Evolutionary conservation across 2,113 vertebrate genomes (phyloP), one percentile per base, ranked within the genome.

Genomic region (Aspiorhynchus laticeps): DNA sequence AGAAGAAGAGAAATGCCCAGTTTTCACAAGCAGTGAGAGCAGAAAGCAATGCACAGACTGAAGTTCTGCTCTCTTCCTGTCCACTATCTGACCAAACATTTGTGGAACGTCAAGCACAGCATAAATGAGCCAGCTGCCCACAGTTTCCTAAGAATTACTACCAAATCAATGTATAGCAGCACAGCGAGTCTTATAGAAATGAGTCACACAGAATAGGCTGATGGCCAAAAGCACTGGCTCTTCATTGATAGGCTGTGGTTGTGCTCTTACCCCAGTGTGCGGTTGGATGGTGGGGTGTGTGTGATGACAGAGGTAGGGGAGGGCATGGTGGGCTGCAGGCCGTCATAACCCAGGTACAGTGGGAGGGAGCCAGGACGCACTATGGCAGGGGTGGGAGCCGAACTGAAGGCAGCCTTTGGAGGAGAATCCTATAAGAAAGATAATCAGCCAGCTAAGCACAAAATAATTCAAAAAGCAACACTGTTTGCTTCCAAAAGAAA

Each of bases 301-400:
- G 98, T 99, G 92, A 99, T 99, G 93, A 99, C 98, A 0, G 98
- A 99, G 53, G 98, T 99, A 31, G 98, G 98, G 21, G 98, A 99
- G 0, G 98, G 98, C 95, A 99, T 96, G 2, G 97, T 98, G 83
- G 97, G 96, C 41, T 98, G 97, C 79, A 98, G 93, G 33, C 95
- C 92, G 71, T 99, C 97, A 56, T 98, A 98, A 61, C 96, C 95
- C 92, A 99, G 86, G 92, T 97, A 96, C 26, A 99, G 96, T 1
- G 97, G 97, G 85, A 99, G 95, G 51, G 98, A 98, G 87, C 97
- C 97, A 0, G 98, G 98, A 9, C 98, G 96, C 51, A 98, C 96
- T 56, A 99, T 98, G 88, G 98, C 97, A 5, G 97, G 96, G 19
- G 97, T 98, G 0, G 97, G 97, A 0, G 98, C 96, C 7, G 98